Conservation (phyloP, 1,140 invertebrate species). For the Caenorhabditis elegans region WBcel235 BX284605.5:10483501-10484000, state of each 20-base stretch:
- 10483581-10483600: not conserved
- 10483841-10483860: slow-evolving; percentile 49
- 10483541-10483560: slow-evolving; percentile 15
- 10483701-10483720: slow-evolving; percentile 15
- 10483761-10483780: slow-evolving; percentile 33
- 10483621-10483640: no score
- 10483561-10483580: slow-evolving; percentile 36
- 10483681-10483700: not conserved
- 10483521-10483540: not conserved
- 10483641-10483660: no score
- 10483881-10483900: slow-evolving; percentile 53
- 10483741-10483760: not conserved
- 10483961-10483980: slow-evolving; percentile 53
- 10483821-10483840: slow-evolving; percentile 52
- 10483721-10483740: not conserved
- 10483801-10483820: slow-evolving; percentile 44
- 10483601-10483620: not conserved
- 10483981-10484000: slow-evolving; percentile 48
- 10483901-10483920: slow-evolving; percentile 51
- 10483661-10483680: slow-evolving; percentile 1
- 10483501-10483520: slow-evolving; percentile 2
- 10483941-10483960: slow-evolving; percentile 52
- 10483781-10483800: slow-evolving; percentile 32
- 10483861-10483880: slow-evolving; percentile 52
- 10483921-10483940: slow-evolving; percentile 53